Base-by-base conservation (phyloP, 1,140 invertebrate species). In the Colletes latitarsis region DNA sequence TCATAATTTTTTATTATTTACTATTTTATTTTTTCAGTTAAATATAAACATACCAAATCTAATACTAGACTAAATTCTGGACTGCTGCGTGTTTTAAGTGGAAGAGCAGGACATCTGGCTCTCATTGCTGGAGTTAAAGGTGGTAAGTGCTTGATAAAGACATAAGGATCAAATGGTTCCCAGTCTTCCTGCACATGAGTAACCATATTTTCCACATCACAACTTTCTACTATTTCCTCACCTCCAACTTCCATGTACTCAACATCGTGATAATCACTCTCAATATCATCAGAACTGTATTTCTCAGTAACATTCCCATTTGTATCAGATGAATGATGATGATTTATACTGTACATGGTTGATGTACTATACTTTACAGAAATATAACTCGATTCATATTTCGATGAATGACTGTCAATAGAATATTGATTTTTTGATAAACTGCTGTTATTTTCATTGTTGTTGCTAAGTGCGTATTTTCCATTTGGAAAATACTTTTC, bases 41-140 rank as follows among this genome's bases (percentile, higher is more conserved):
- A 17, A 52, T 19, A n/a, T 52, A 21, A n/a, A 52, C 95, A 94
- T 93, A 96, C 96, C 94, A 98, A 92, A 93, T 98, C 97, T 30
- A 97, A 93, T 4, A 99, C 98, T 64, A 99, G 94, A 89, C 98
- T 98, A 90, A 98, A 99, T 91, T 98, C 97, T 1, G 98, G 98
- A 89, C 97, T 98, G 89, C 97, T 98, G 77, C 98, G 93, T 0
- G 98, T 99, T 93, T 98, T 98, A 21, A 99, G 93, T 0, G 98
- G 98, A 58, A 99, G 93, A 17, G 98, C 98, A 14, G 98, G 98
- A 90, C 96, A 97, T 80, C 97, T 94, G 0, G 96, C 96, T 77
- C 97, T 94, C 94, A 99, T 96, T 63, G 98, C 98, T 8, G 96
- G 95, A 3, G 97, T 97, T 17, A 98, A 90, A 1, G 98, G 98